phyloP scores from a whole-genome alignment of 2,888 invertebrate species.

The Platynereis dumerilii region DNA sequence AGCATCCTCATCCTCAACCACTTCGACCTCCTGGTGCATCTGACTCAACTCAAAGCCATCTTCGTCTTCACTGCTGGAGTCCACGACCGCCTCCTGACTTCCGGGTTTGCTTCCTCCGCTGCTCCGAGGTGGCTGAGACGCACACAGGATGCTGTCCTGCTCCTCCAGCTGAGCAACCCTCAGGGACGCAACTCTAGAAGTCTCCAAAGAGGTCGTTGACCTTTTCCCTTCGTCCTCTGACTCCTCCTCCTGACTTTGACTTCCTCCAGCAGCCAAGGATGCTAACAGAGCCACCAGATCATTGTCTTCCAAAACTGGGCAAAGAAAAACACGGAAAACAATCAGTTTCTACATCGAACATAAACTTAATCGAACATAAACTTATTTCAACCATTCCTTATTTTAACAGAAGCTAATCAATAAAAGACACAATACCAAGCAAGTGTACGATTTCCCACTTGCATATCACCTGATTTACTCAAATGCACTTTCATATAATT shows the following conservation, averaged over 20 bases:
- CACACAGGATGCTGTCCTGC: conserved; percentile 74
- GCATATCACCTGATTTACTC: no score
- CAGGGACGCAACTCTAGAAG: conserved; percentile 39
- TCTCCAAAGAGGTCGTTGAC: conserved; percentile 20
- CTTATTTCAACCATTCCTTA: no score
- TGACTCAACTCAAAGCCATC: conserved; percentile 20
- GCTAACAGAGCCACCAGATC: conserved; percentile 51
- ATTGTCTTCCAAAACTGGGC: conserved; percentile 34
- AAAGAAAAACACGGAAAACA: no score
- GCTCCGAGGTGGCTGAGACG: background rate
- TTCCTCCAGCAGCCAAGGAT: conserved; percentile 39
- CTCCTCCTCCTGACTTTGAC: no score
- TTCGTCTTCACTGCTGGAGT: background rate
- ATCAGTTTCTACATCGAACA: no score
- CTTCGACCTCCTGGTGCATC: background rate
- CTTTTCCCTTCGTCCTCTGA: background rate
- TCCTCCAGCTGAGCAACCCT: conserved; percentile 66
- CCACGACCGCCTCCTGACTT: conserved; percentile 3
- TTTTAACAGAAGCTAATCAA: no score
- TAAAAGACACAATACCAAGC: no score
- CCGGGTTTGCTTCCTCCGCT: background rate
- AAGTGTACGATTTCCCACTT: no score
- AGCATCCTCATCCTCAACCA: background rate
- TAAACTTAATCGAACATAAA: no score
- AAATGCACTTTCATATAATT: no score